Evolutionary conservation across 2,888 invertebrate species (phyloP).

Genomic region (Diarsia dahlii): DNA sequence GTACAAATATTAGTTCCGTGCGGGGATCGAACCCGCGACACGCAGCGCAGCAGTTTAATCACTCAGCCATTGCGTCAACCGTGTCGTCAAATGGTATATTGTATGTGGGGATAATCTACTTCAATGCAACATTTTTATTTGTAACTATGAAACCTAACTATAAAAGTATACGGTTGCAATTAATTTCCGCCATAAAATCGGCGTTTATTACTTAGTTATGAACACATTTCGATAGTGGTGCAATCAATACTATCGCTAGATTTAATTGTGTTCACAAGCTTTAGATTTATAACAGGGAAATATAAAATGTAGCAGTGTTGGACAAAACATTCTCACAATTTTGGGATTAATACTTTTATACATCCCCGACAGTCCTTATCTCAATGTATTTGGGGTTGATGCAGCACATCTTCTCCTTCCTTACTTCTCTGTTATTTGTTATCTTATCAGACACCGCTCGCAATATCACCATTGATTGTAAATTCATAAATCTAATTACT

Average conservation of each 20-base stretch:
- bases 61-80: no score
- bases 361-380: not conserved
- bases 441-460: no score
- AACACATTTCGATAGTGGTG: conserved; percentile 26
- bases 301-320: not conserved
- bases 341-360: no score
- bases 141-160: not conserved
- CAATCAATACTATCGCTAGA: conserved; percentile 47
- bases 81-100: no score
- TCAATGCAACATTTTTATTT: not conserved
- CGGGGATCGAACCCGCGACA: no score
- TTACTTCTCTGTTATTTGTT: not conserved
- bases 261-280: conserved; percentile 37
- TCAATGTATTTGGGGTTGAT: not conserved
- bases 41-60: no score
- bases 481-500: no score
- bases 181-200: conserved; percentile 29
- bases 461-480: no score
- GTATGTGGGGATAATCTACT: not conserved
- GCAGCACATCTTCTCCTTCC: not conserved
- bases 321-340: not conserved
- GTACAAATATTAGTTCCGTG: no score
- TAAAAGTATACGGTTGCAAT: not conserved
- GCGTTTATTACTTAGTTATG: conserved; percentile 46
- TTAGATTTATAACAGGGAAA: conserved; percentile 7